Evolutionary conservation across 2,797 vertebrate species (phyloP), one percentile per base, ranked within the genome.

Genomic region (Fratercula arctica): DNA sequence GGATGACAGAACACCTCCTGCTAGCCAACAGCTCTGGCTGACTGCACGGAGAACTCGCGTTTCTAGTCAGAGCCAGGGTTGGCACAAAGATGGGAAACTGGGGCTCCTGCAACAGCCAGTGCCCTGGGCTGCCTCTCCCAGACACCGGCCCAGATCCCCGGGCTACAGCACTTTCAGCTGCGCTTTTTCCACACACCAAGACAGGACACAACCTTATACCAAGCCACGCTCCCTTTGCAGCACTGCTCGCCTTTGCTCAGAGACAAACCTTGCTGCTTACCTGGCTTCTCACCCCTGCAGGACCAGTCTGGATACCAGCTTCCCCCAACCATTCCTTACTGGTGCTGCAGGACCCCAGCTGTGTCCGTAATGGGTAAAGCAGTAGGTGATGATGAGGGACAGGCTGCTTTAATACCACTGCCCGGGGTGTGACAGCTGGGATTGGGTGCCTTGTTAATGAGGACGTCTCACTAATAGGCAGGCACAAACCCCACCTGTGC

Each of bases 41-140:
- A 6, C 5, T 0, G 3, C 24, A 5, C 14, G 3, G 67, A 33
- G 43, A 33, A 2, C n/a, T 17, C 2, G 0, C 20, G 0, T 2
- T 5, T 12, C 60, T 13, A 3, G 21, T 21, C 5, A 0, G n/a
- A 59, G 6, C 31, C 1, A 5, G 24, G 29, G 75, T 1, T 16
- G 39, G 45, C 51, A 64, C 23, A 29, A 21, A 66, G 50, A 25
- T 7, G n/a, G 75, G 39, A 66, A 20, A 26, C 5, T 1, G 15
- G 48, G 25, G 26, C 45, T 57, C 26, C 60, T 15, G 16, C 23
- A 9, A 1, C 14, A 23, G 24, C 4, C 26, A 0, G 64, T 17
- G 7, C 4, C 69, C 51, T 7, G 9, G 29, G 11, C 21, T 6
- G 1, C 51, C 31, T 26, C 29, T 50, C 75, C 29, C 57, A 33